A percentile compares a stretch with the other conserved stretches of the same genome.
Evolutionary conservation across 2,888 invertebrate genomes (phyloP).

Genomic region (Poecilobothrus nobilitatus): DNA sequence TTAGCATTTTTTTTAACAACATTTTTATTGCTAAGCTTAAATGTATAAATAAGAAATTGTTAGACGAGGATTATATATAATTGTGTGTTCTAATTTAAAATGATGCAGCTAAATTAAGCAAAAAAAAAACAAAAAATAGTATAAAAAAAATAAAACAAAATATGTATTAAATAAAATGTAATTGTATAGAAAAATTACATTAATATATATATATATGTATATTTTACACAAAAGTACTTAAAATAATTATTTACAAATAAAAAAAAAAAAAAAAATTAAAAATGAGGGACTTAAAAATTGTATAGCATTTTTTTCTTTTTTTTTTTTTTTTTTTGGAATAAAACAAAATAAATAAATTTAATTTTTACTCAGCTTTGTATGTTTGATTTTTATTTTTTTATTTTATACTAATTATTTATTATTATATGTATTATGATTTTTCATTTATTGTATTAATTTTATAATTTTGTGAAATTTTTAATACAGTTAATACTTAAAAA

Average conservation of each 20-base stretch:
- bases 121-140: no score
- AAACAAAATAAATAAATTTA: neutral
- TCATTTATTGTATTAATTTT: neutral
- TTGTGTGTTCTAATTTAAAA: no score
- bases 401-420: neutral
- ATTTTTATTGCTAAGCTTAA: no score
- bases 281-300: slow-evolving; percentile 1
- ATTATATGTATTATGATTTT: neutral
- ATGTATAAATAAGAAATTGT: no score
- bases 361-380: slow-evolving; percentile 2
- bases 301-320: neutral
- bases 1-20: no score
- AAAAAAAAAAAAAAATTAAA: neutral
- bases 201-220: neutral
- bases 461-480: no score
- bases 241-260: neutral
- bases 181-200: neutral
- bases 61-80: no score
- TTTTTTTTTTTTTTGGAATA: neutral
- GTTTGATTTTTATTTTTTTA: neutral
- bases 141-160: neutral
- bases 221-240: neutral
- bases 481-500: no score
- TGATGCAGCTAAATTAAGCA: no score
- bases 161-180: neutral